Evolutionary conservation across 1,140 invertebrate species (phyloP), one percentile per base, ranked within the genome.

Genomic region (Mycetomoellerius zeteki): DNA sequence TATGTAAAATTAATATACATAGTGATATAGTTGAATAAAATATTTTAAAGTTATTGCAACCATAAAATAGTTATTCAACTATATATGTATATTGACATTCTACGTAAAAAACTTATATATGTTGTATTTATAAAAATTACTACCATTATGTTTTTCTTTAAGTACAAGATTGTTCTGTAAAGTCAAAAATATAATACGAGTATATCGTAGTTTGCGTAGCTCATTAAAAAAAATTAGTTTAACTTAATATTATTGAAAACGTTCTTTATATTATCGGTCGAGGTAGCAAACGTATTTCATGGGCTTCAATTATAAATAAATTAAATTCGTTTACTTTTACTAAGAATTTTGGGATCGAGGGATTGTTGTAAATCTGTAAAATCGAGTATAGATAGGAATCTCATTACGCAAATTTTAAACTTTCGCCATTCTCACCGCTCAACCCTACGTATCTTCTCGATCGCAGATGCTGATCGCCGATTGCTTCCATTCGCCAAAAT

Each of bases 401-500:
- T 62, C 21, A 10, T 8, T 30, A 33, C 27, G 12, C 52, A 30
- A 65, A 69, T 80, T 52, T 80, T 14, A 54, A 80, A 19, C 14
- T 30, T 69, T 52, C 12, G 6, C 60, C 33, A 80, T 89, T 75
- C 30, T 67, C 54, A 88, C 78, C 47, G 58, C 47, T 16, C 6
- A 12, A 37, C 76, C 30, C n/a, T 81, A 52, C 33, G 47, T 72
- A 82, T 85, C 84, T 73, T 50, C 78, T 52, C 37, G 33, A 72
- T 73, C 77, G 37, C 24, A 89, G 84, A 86, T 88, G 54, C 24
- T 52, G 27, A 27, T 77, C 6, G 3, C 4, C 72, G 72, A 89
- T 90, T 82, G 72, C 69, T 52, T 60, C 21, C 27, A 54, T 86
- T 21, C 62, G 73, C 76, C 62, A 76, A 90, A 89, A 89, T 72